These are phyloP conservation scores for Yponomeuta sedellus DNA, from an alignment of 2,888 invertebrate species.

Conservation along the genomic window DNA sequence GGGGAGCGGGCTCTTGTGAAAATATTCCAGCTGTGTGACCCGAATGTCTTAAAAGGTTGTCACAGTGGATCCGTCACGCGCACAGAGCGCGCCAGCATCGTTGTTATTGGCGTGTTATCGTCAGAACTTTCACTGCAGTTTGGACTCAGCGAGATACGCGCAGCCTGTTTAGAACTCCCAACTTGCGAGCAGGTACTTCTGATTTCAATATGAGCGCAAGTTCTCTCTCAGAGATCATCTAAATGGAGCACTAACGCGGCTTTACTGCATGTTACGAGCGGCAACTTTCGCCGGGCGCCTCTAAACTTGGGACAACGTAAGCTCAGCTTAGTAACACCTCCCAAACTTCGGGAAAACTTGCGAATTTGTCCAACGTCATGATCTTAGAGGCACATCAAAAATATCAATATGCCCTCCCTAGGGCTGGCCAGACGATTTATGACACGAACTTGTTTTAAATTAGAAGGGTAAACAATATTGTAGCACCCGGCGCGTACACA, in stretches of 20 bases:
- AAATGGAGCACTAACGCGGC: slow-evolving; percentile 1
- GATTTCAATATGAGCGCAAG: neutral
- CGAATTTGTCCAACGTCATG: neutral
- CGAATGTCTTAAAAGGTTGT: neutral
- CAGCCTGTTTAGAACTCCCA: neutral
- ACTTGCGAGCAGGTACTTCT: neutral
- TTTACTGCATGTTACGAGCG: slow-evolving; percentile 2
- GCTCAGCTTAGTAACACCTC: slow-evolving; percentile 6
- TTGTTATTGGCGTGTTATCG: neutral
- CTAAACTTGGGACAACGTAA: slow-evolving; percentile 3
- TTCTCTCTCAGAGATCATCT: neutral
- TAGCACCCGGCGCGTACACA: neutral
- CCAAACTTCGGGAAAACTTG: neutral
- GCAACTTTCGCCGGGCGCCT: slow-evolving; percentile 3
- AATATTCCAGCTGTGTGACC: neutral
- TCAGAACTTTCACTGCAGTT: neutral
- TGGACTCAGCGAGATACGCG: neutral
- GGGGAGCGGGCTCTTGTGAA: neutral
- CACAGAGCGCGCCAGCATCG: neutral
- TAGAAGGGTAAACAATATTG: neutral
- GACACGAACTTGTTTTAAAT: neutral
- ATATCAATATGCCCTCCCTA: neutral
- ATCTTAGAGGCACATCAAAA: neutral
- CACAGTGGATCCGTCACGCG: neutral
- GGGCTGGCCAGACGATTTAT: neutral